Conservation (phyloP, 2,888 invertebrate species). For the Platerodrilus igneus region DNA sequence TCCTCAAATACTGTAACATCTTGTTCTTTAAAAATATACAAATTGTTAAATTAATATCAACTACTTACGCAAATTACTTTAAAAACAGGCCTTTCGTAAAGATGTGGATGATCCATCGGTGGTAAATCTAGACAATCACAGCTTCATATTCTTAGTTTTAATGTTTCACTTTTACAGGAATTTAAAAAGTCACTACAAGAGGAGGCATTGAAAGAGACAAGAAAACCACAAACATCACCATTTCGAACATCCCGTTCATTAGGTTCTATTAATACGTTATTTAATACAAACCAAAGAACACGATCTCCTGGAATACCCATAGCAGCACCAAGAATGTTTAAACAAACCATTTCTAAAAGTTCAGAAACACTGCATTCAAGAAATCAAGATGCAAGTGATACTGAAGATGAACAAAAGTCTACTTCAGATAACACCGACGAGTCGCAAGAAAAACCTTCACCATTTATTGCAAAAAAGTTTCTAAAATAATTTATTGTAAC, state of each 20-base stretch:
- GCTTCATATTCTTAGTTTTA: constrained; percentile 9
- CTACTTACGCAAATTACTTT: constrained; percentile 12
- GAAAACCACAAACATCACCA: constrained; percentile 27
- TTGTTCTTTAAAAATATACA: constrained; percentile 22
- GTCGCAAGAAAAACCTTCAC: constrained; percentile 22
- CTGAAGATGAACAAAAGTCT: constrained; percentile 26
- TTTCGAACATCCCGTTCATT: constrained; percentile 39
- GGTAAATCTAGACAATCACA: neutral
- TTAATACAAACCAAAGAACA: constrained; percentile 27
- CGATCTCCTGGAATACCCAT: constrained; percentile 17
- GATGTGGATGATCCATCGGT: constrained; percentile 48
- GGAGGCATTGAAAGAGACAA: constrained; percentile 39
- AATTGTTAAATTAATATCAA: constrained; percentile 5
- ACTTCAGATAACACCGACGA: constrained; percentile 15
- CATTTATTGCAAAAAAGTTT: constrained; percentile 31
- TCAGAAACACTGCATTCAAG: constrained; percentile 39
- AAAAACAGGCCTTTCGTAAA: constrained; percentile 51
- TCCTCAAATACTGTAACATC: too few relatives aligned
- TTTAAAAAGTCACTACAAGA: constrained; percentile 60
- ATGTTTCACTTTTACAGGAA: constrained; percentile 55
- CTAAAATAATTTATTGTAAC: constrained; percentile 28
- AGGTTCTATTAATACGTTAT: constrained; percentile 41
- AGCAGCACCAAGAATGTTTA: constrained; percentile 4
- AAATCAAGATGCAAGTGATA: constrained; percentile 22
- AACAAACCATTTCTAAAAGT: constrained; percentile 34